Base-by-base conservation (phyloP, 2,113 vertebrate genomes). In the Ranitomeya imitator region DNA sequence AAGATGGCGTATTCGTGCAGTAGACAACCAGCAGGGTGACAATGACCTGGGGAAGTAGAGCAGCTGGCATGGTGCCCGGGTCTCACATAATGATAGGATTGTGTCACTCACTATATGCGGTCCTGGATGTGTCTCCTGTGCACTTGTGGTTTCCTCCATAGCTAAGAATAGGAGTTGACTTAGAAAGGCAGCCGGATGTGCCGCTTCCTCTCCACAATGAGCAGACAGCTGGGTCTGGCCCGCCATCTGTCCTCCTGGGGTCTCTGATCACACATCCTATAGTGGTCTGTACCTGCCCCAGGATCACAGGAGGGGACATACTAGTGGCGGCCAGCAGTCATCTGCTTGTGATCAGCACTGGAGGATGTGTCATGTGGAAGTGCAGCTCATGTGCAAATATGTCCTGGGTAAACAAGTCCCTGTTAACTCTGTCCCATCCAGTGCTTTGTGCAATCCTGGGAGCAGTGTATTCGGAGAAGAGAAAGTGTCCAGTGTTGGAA, bases 171-270 rank as follows among this genome's bases (percentile, higher is more conserved):
- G 93, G 94, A 94, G 93, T 94, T 94, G 90, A 90, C 91, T 92
- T 93, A 93, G 90, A 92, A 92, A 95, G 94, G 93, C 92, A 88
- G 94, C 95, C 93, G 90, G 93, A 93, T 93, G 91, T 91, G 85
- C 85, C 78, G 92, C 93, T 95, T 94, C 94, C 93, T 92, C 92
- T 79, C 94, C 93, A 93, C 93, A 92, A 95, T 93, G 92, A 93
- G 90, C 94, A 94, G 93, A 94, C 92, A 94, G 92, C 92, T 91
- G 91, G 91, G 90, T 87, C 92, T 91, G 90, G 91, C 81, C 74
- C 13, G 83, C 61, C 21, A 0, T 51, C 31, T 26, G 0, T 21
- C 78, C n/a, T 67, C 55, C 63, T 23, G 74, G 80, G 79, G 57
- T 45, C 81, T 51, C 15, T 83, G 8, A 74, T 65, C 0, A 14